Percentiles rank a stretch among this genome's conserved stretches.
Evolutionary conservation across 2,797 vertebrate genomes (phyloP).

Genomic region (Lemur catta): DNA sequence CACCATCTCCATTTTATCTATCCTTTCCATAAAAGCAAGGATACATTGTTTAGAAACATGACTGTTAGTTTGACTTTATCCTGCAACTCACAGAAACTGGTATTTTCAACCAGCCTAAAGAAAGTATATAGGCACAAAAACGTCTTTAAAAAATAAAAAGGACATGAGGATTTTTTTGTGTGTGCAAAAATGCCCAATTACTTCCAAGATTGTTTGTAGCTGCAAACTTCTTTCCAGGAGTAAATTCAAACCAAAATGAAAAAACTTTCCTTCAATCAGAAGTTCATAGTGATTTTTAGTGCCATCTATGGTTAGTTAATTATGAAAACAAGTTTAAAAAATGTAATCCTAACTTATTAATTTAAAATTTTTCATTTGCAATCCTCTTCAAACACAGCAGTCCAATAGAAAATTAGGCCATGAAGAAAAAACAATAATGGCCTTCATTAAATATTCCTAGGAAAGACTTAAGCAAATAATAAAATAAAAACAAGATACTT

Average conservation of each 20-base stretch:
- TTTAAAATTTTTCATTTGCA: conserved; percentile 24
- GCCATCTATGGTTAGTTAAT: conserved; percentile 26
- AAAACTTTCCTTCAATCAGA: conserved; percentile 19
- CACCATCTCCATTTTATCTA: background rate
- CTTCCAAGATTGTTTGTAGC: conserved; percentile 39
- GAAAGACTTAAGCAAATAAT: conserved; percentile 29
- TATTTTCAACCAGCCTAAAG: conserved; percentile 3
- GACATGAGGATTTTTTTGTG: background rate
- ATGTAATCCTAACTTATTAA: conserved; percentile 30
- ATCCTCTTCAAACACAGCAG: conserved; percentile 18
- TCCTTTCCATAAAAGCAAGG: conserved; percentile 15
- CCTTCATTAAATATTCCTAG: conserved; percentile 15
- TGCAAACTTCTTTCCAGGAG: conserved; percentile 39
- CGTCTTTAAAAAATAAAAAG: background rate
- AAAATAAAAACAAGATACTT: background rate
- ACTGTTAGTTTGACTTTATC: conserved; percentile 32
- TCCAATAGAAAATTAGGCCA: conserved; percentile 12
- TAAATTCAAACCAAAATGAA: conserved; percentile 48
- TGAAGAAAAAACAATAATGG: conserved; percentile 5
- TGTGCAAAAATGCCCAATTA: background rate
- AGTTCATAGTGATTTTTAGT: conserved; percentile 38
- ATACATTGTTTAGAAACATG: conserved; percentile 16
- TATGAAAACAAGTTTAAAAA: conserved; percentile 29
- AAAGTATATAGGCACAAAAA: background rate
- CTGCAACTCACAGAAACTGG: background rate